Conservation (phyloP, 92 coral and sea anemone genomes). For the Bergia sp. region DNA sequence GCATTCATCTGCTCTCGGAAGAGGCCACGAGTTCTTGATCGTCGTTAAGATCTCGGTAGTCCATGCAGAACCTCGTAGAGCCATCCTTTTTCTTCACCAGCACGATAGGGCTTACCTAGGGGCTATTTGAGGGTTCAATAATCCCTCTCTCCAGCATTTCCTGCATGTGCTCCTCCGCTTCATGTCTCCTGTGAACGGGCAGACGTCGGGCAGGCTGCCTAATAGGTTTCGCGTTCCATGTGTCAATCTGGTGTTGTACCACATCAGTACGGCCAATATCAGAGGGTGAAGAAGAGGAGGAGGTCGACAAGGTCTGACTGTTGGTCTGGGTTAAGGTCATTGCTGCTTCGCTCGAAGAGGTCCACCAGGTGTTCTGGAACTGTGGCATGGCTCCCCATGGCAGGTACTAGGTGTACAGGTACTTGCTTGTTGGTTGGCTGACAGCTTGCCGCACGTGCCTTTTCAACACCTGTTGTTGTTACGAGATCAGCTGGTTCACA, state of each 20-base stretch:
- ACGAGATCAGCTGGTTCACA: slow-evolving; percentile 26
- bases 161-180: slow-evolving; percentile 49
- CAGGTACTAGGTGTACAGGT: too few species aligned
- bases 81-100: slow-evolving; percentile 45
- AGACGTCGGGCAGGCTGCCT: slow-evolving; percentile 47
- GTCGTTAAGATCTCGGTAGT: slow-evolving; percentile 45
- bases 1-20: slow-evolving; percentile 36
- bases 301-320: slow-evolving; percentile 21
- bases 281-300: neutral
- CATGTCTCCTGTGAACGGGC: slow-evolving; percentile 33
- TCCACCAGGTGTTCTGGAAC: slow-evolving; percentile 41
- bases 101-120: slow-evolving; percentile 49
- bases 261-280: slow-evolving; percentile 49
- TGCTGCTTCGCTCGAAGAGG: slow-evolving; percentile 47
- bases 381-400: slow-evolving; percentile 1
- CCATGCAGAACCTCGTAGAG: slow-evolving; percentile 41
- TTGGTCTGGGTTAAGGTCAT: slow-evolving; percentile 17
- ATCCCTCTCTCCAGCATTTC: slow-evolving; percentile 33
- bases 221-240: slow-evolving; percentile 42
- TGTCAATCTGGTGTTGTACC: slow-evolving; percentile 36
- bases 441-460: slow-evolving; percentile 31
- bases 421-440: neutral
- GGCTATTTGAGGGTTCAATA: slow-evolving; percentile 46
- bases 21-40: slow-evolving; percentile 35
- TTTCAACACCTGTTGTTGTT: too few species aligned